Evolutionary conservation across 2,113 vertebrate genomes (phyloP), one percentile per base, ranked within the genome.

Genomic region (Mesoclemmys tuberculata): DNA sequence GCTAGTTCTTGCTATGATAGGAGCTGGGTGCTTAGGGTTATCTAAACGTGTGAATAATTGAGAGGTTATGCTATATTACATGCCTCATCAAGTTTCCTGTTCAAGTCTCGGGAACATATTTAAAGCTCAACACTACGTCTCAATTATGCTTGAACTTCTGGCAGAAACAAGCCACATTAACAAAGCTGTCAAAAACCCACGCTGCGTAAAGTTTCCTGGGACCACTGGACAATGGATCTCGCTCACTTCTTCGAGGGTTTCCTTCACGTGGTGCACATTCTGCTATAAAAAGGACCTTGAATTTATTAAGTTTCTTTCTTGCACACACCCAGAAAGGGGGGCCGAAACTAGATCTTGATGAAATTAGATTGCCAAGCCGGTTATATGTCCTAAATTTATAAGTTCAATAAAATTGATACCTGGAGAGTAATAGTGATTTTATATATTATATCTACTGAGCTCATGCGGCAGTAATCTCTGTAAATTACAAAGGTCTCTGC

Each of bases 21-120:
- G 82, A 87, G 71, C 56, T 93, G 92, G 90, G 97, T 95, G 97
- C 98, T 97, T 97, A 95, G 75, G 96, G 96, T 96, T 97, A 95
- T 93, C 95, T 98, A 97, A 98, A 98, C 21, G 97, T 97, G 95
- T 98, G 98, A 98, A 98, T 98, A 98, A 98, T 97, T 98, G 97
- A 96, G 97, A 98, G 95, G 96, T 97, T 98, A 96, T 95, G 97
- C 95, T 97, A 78, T 85, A 96, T 97, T 97, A 95, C 97, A 97
- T 87, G 96, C 97, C 96, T 98, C 97, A 97, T 97, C 97, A 98
- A 97, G 96, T 96, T 96, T 97, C 89, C 98, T 97, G 94, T 93
- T 96, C 96, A 97, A 96, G 97, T 97, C 94, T 96, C 96, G 86
- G 96, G 95, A 97, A 98, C 93, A 85, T 96, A 97, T 96, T 97